These are phyloP conservation scores for Mormyrus proboscirostris DNA, from an alignment of 2,797 vertebrate species.

Conservation along the genomic window DNA sequence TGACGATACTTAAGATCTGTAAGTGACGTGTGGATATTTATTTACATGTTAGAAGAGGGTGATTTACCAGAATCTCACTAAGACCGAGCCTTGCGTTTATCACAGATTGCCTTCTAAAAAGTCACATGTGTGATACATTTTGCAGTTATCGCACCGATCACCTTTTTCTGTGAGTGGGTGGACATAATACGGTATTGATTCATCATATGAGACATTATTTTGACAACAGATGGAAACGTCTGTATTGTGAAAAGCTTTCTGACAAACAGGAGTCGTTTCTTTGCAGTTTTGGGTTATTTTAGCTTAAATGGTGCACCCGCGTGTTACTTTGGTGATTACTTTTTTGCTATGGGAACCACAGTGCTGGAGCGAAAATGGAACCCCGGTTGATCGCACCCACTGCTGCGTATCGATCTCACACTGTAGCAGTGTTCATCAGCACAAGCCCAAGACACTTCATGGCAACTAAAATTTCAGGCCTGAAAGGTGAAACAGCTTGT, in stretches of 20 bases:
- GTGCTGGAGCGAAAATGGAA: neutral
- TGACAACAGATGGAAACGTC: neutral
- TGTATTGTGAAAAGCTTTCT: slow-evolving; percentile 6
- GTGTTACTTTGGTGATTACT: neutral
- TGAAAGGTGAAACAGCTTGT: neutral
- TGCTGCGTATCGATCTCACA: neutral
- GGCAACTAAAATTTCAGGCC: neutral
- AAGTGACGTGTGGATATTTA: neutral
- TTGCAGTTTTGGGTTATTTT: neutral
- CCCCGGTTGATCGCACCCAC: neutral
- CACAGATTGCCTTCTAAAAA: slow-evolving; percentile 24
- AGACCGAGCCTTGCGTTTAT: neutral
- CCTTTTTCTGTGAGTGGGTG: slow-evolving; percentile 16
- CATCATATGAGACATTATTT: neutral
- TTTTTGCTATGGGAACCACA: neutral
- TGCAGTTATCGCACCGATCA: neutral
- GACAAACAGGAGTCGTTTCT: neutral
- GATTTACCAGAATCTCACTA: neutral
- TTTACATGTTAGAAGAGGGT: neutral
- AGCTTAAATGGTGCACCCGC: neutral
- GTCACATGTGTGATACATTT: slow-evolving; percentile 21
- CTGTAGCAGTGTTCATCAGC: neutral
- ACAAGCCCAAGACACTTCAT: neutral
- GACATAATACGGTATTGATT: neutral
- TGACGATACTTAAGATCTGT: neutral